Evolutionary conservation across 2,113 vertebrate species (phyloP), one percentile per base, ranked within the genome.

Genomic region (Petromus typicus): DNA sequence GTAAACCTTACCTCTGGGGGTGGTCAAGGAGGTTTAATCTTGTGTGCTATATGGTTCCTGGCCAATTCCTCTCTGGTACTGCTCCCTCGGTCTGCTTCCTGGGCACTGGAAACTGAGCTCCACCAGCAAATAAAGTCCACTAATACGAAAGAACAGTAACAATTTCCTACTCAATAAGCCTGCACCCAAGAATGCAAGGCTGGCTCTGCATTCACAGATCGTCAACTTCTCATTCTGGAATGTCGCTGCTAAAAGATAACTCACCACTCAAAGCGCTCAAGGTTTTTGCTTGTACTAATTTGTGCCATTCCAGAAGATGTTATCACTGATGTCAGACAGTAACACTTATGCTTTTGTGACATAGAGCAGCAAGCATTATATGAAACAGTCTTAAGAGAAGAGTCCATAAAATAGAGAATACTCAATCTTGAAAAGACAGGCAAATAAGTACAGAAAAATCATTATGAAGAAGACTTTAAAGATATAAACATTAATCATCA

Each of bases 401-500:
- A 78, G 51, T 90, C 14, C 27, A 90, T 11, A 86, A 92, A 14
- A 78, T 8, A 63, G 4, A 61, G 16, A 81, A 80, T 57, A 23
- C 5, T 25, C n/a, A 34, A 69, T 71, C 32, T n/a, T 75, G 8
- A 75, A 86, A 95, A 87, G 25, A 90, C 32, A 89, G 12, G 86
- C 10, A 87, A 73, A 71, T 51, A 64, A 71, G 34, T 54, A 86
- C 79, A 82, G 23, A 76, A 89, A 11, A 57, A 94, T 90, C 32
- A 54, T 92, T 14, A 79, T 78, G 40, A 54, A 82, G 84, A 84
- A 66, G 16, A 3, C 10, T 94, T 94, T 88, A 93, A 84, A 67
- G 23, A 79, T 51, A 78, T 64, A 94, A 95, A 78, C 22, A 43
- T 57, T 81, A 82, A 82, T 37, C 66, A 78, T 51, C 78, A 80